Conservation (phyloP, 1,140 invertebrate genomes). For the Saccostrea cuccullata region DNA sequence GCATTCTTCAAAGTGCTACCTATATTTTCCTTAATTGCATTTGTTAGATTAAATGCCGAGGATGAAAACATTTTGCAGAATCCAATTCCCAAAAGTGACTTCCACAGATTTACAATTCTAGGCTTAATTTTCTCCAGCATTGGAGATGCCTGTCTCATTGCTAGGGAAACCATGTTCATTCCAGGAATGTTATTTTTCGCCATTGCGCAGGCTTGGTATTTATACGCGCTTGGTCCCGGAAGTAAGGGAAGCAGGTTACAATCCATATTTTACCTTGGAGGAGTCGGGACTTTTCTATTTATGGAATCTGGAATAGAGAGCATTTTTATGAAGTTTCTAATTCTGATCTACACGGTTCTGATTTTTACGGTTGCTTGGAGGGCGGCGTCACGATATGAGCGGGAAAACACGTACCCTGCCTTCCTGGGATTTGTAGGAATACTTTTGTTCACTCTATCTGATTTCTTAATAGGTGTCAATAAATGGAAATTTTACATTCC, state of each 20-base stretch:
- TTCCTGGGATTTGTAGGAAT: constrained; percentile 50
- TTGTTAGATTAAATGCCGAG: constrained; percentile 39
- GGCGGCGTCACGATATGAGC: constrained; percentile 46
- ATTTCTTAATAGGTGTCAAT: constrained; percentile 60
- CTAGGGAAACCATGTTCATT: constrained; percentile 56
- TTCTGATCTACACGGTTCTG: constrained; percentile 52
- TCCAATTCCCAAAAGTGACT: constrained; percentile 41
- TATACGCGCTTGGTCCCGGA: constrained; percentile 51
- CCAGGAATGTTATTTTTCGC: constrained; percentile 61
- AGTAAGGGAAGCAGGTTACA: constrained; percentile 38
- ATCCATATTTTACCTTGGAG: constrained; percentile 44
- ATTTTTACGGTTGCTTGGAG: constrained; percentile 56
- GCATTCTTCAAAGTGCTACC: constrained; percentile 60
- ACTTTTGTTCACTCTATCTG: constrained; percentile 56
- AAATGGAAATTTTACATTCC: constrained; percentile 60
- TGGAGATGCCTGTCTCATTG: constrained; percentile 59
- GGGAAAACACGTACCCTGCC: constrained; percentile 35
- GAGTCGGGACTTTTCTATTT: constrained; percentile 46
- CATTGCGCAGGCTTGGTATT: constrained; percentile 60
- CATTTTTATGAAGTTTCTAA: constrained; percentile 51
- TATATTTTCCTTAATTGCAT: constrained; percentile 54
- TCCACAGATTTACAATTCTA: constrained; percentile 49
- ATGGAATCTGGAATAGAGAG: constrained; percentile 48
- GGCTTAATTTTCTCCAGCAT: constrained; percentile 59
- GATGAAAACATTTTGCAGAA: neutral